Conservation (phyloP, 2,113 vertebrate genomes). For the human region DNA sequence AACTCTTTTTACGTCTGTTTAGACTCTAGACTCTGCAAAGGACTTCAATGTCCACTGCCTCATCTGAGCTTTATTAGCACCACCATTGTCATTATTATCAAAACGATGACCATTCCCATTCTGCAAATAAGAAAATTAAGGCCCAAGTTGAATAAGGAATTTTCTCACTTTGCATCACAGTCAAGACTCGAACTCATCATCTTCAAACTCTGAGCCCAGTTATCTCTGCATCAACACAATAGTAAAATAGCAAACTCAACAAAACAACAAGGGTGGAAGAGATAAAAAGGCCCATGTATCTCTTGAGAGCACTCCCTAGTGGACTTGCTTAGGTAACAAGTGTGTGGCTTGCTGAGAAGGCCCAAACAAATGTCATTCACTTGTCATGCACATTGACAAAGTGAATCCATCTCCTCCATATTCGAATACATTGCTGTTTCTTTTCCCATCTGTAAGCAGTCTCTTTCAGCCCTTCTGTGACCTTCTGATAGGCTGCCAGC, state of each 20-base stretch:
- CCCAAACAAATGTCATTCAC: neutral
- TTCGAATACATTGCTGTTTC: neutral
- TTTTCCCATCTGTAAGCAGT: neutral
- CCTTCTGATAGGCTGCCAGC: neutral
- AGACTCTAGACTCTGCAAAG: neutral
- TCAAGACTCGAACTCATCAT: neutral
- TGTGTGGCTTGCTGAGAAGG: neutral
- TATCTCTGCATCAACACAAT: neutral
- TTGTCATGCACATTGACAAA: accelerated
- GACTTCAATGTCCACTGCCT: neutral
- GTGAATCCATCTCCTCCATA: neutral
- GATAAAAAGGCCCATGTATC: neutral
- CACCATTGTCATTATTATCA: neutral
- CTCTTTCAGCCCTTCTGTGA: neutral
- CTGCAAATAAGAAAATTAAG: neutral
- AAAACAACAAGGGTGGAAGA: neutral
- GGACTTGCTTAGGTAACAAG: neutral
- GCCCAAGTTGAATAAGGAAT: neutral
- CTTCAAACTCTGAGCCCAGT: neutral
- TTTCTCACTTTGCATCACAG: neutral
- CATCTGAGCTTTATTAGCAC: neutral
- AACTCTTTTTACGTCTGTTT: neutral
- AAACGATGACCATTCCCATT: neutral
- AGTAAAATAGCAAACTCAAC: neutral
- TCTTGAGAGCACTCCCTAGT: neutral